phyloP scores from a whole-genome alignment of 2,113 vertebrate species.

The Uropsilus gracilis region DNA sequence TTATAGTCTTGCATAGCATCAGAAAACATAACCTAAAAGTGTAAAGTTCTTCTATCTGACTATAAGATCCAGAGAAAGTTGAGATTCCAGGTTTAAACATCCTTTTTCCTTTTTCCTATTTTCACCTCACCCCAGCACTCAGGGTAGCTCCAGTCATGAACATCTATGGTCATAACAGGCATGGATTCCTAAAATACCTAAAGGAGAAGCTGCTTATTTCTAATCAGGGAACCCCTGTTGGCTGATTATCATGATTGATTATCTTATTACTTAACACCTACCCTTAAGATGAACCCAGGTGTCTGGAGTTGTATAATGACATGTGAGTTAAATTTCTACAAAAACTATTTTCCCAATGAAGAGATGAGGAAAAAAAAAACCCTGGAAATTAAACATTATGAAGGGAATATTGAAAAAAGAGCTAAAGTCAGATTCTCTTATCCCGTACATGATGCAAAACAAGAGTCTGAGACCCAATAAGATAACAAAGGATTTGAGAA shows the following conservation, averaged over 20 bases:
- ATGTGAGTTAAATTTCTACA: neutral
- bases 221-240: neutral
- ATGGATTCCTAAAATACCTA: neutral
- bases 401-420: neutral
- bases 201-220: neutral
- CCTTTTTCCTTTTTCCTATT: neutral
- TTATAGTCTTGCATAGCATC: neutral
- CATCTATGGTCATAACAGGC: accelerated
- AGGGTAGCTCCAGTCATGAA: neutral
- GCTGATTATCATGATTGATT: neutral
- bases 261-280: neutral
- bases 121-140: neutral
- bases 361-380: neutral
- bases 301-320: neutral
- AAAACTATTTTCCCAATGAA: neutral
- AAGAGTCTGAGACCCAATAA: neutral
- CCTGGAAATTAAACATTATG: neutral
- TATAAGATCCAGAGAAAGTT: neutral
- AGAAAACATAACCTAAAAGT: neutral
- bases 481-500: neutral
- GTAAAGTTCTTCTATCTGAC: neutral
- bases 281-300: neutral
- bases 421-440: neutral
- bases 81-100: neutral
- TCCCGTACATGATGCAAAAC: accelerated